A percentile compares a stretch with the other conserved stretches of the same genome.
Evolutionary conservation across 2,888 invertebrate species (phyloP).

Genomic region (Litoditis marina): DNA sequence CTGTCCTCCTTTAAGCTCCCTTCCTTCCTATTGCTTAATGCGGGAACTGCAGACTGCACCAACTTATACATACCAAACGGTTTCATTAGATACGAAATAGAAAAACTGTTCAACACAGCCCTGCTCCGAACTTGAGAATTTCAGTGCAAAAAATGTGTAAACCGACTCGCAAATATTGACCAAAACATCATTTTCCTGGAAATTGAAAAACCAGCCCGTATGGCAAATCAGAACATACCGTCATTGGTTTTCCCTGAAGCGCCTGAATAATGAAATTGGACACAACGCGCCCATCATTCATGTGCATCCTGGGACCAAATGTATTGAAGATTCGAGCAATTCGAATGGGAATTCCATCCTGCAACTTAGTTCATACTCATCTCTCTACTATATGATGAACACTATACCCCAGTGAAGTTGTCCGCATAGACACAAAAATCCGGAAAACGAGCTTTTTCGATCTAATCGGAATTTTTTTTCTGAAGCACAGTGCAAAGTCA

Average conservation of each 20-base stretch:
- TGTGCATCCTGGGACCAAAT: slow-evolving; percentile 97
- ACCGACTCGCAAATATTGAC: too few species aligned
- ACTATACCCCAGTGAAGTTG: too few species aligned
- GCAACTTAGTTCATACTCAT: slow-evolving; percentile 10
- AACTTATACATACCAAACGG: too few species aligned
- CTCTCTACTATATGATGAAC: background rate
- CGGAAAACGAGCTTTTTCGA: background rate
- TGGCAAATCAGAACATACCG: too few species aligned
- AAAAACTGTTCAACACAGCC: background rate
- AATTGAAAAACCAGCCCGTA: too few species aligned
- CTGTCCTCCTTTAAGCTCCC: too few species aligned
- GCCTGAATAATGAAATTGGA: slow-evolving; percentile 98
- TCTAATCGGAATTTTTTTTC: background rate
- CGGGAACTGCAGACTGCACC: too few species aligned
- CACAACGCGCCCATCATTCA: slow-evolving; percentile 95
- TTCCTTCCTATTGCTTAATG: too few species aligned
- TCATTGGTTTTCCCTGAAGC: slow-evolving; percentile 86
- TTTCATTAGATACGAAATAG: too few species aligned
- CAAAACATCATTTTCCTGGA: too few species aligned
- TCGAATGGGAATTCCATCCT: slow-evolving; percentile 88
- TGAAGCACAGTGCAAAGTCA: background rate
- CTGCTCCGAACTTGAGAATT: too few species aligned
- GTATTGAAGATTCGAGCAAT: slow-evolving; percentile 98
- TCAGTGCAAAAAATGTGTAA: too few species aligned
- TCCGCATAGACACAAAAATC: background rate